Base-by-base conservation (phyloP, 2,797 vertebrate genomes). In the Zalophus californianus region DNA sequence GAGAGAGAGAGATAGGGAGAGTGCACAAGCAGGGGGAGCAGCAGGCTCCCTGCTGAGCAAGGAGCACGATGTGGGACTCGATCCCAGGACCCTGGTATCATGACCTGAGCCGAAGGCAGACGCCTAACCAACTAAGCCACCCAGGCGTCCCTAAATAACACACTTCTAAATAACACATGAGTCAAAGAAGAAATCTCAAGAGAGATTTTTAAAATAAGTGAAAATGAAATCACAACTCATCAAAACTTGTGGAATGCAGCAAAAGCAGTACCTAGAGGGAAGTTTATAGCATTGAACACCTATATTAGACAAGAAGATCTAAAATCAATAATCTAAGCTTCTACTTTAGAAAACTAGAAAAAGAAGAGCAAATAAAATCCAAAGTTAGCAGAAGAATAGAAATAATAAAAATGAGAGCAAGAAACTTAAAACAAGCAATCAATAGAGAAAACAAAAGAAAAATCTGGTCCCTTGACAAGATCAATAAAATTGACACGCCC, bases 391-490 rank as follows among this genome's bases (percentile, higher is more conserved):
- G 80, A 90, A 73, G 38, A 86, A 90, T 54, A 44, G 44, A 44
- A 44, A 44, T 44, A 44, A 44, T 9, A 44, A 44, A 44, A 44
- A 44, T 44, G 44, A 44, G 44, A 44, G 44, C 44, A 91, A 38
- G 44, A 88, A 70, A 91, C 20, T 38, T 7, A 91, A 91, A 94
- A 50, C 27, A 60, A 62, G 38, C 68, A 84, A 56, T 64, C 70
- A 88, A 58, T 82, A 64, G 60, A 87, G 60, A 90, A 87, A 91
- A 89, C 21, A 92, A 96, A 82, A 73, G 48, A 86, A 92, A 82
- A 95, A 79, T 60, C 38, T 58, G 52, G 9, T 48, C 86, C 20
- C 62, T 27, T 93, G 77, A 84, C 79, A 80, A 79, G 48, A 93
- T 85, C n/a, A 64, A 50, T 58, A 94, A 79, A 87, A 77, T 70